These are phyloP conservation scores for Linurgus olivaceus DNA, from an alignment of 2,797 vertebrate genomes.

Conservation along the genomic window DNA sequence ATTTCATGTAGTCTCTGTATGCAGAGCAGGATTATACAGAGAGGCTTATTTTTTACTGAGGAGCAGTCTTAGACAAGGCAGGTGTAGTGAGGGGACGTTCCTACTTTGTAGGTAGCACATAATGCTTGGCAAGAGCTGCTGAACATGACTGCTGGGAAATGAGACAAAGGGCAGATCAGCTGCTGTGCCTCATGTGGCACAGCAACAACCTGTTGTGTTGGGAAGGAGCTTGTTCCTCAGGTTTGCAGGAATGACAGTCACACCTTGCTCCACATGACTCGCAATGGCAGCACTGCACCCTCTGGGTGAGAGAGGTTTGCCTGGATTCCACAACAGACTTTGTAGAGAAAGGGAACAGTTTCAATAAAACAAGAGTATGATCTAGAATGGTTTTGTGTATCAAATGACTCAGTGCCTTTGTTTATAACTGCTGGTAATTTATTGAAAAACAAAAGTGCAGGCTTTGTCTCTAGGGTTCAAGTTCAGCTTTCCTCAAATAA, in stretches of 20 bases:
- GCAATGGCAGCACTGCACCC: neutral
- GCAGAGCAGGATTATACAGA: neutral
- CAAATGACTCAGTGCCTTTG: neutral
- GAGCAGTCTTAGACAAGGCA: neutral
- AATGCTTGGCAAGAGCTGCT: neutral
- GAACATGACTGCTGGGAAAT: neutral
- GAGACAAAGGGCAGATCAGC: neutral
- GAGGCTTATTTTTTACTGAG: neutral
- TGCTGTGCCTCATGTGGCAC: neutral
- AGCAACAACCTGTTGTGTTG: neutral
- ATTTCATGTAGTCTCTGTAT: neutral
- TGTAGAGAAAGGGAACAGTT: neutral
- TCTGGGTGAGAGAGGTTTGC: neutral
- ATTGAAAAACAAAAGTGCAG: neutral
- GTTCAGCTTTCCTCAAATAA: neutral
- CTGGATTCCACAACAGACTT: neutral
- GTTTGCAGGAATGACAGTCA: constrained; percentile 1
- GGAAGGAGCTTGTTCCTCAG: constrained; percentile 20
- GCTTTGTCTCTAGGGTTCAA: neutral
- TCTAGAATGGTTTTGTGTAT: neutral
- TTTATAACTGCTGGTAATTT: neutral
- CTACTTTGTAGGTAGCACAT: neutral
- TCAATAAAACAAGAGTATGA: neutral
- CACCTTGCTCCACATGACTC: neutral
- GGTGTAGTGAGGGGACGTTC: fast-evolving